Base-by-base conservation (phyloP, 2,797 vertebrate genomes). In the Bovichtus variegatus region DNA sequence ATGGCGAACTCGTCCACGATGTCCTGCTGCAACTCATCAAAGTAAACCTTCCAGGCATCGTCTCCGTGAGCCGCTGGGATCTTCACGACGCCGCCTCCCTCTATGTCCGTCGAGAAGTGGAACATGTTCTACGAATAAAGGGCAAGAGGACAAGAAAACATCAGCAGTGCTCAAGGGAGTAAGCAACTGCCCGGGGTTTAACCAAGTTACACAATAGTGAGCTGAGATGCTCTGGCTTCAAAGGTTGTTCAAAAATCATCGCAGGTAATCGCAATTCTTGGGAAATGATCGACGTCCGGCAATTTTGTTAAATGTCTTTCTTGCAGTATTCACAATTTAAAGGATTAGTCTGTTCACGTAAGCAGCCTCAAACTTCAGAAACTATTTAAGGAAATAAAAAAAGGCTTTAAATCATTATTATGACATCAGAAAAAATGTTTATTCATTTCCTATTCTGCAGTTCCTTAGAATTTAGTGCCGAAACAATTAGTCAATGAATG, bases 31-130 rank as follows among this genome's bases (percentile, higher is more conserved):
- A 97, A 92, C 76, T 99, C 98, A 25, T 99, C 98, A 57, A 97
- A 99, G 92, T 98, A 99, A 74, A 99, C 97, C 85, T 98, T 99
- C 98, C 98, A 99, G 0, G 97, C 97, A 15, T 99, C 98, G 0
- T 99, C 98, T 51, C 98, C 97, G 27, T 95, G 93, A 66, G 97
- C 96, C 1, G 75, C 91, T 0, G 98, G 98, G 71, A 99, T 96
- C 92, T 94, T 97, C 80, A 98, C 96, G 81, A 93, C 89, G 29
- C 97, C 97, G 1, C 89, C 96, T 2, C 96, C 96, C 71, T 98
- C 97, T 27, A 97, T 80, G 10, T 98, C 97, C 23, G 96, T 98
- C 53, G 96, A 95, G 81, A 95, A 95, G 91, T 99, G 97, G 87
- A 99, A 99, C 84, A 97, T 96, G 84, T 97, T 99, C 98, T 99